phyloP scores from a whole-genome alignment of 1,140 invertebrate genomes.

The Bombus difficillimus region DNA sequence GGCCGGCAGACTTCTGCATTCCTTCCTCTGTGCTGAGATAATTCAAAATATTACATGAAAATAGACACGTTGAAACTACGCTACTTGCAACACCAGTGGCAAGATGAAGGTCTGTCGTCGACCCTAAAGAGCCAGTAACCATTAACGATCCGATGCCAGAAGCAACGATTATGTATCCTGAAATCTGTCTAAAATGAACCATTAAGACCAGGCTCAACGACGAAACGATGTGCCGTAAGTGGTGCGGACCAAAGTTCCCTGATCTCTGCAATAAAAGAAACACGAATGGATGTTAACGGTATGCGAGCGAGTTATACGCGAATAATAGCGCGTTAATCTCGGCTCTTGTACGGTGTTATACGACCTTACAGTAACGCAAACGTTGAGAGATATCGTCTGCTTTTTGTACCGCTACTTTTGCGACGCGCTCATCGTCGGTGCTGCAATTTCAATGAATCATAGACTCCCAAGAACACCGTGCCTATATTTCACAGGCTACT shows the following conservation, averaged over 20 bases:
- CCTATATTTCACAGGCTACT: background rate
- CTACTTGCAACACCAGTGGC: background rate
- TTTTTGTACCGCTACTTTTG: background rate
- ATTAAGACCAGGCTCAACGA: background rate
- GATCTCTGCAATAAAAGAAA: background rate
- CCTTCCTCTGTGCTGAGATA: background rate
- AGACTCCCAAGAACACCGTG: background rate
- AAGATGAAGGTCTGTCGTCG: background rate
- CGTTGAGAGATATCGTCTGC: background rate
- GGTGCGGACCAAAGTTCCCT: background rate
- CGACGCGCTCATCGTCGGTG: background rate
- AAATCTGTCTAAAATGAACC: background rate
- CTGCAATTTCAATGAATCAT: slow-evolving; percentile 14
- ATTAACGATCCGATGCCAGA: background rate
- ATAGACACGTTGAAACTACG: background rate
- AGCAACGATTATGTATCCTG: background rate
- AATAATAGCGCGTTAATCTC: slow-evolving; percentile 42
- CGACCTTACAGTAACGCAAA: slow-evolving; percentile 8
- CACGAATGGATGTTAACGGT: slow-evolving; percentile 56
- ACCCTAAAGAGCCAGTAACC: background rate
- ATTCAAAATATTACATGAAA: slow-evolving; percentile 13
- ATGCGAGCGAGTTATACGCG: slow-evolving; percentile 40
- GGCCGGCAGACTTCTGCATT: background rate
- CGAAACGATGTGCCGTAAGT: background rate
- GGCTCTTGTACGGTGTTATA: slow-evolving; percentile 22